Conservation (phyloP, 2,797 vertebrate genomes). For the Acestrorhynchus altus region DNA sequence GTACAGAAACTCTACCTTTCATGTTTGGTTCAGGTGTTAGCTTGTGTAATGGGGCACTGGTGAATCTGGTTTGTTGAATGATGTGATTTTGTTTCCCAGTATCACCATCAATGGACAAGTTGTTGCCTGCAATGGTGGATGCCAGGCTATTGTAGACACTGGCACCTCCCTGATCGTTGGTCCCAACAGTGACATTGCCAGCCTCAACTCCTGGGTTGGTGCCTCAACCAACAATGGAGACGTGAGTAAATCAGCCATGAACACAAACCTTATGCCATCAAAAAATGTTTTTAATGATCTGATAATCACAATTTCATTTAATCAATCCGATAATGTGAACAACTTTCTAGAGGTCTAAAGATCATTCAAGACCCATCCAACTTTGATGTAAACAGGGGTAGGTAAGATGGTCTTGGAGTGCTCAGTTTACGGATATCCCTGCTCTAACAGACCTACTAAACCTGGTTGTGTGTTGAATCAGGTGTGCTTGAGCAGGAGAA, state of each 20-base stretch:
- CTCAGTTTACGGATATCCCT: too few relatives aligned
- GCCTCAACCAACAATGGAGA: slow-evolving; percentile 62
- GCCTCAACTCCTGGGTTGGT: slow-evolving; percentile 67
- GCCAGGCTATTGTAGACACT: slow-evolving; percentile 75
- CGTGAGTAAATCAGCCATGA: slow-evolving; percentile 56
- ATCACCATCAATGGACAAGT: slow-evolving; percentile 65
- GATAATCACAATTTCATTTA: too few relatives aligned
- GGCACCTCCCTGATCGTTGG: slow-evolving; percentile 73
- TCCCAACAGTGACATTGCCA: slow-evolving; percentile 65
- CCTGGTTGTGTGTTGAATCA: too few relatives aligned
- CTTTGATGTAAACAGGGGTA: too few relatives aligned
- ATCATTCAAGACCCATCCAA: too few relatives aligned
- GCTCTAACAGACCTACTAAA: too few relatives aligned
- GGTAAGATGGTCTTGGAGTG: too few relatives aligned
- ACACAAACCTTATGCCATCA: background rate
- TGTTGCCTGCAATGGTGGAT: slow-evolving; percentile 70
- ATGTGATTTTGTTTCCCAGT: slow-evolving; percentile 21
- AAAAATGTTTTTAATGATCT: too few relatives aligned
- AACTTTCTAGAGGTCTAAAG: too few relatives aligned
- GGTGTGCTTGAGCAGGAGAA: too few relatives aligned
- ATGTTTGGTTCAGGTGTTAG: background rate
- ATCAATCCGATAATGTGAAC: too few relatives aligned
- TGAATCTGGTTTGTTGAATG: background rate
- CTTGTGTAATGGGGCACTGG: background rate
- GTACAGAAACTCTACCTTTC: background rate